Percentiles rank a stretch among this genome's conserved stretches.
phyloP scores from a whole-genome alignment of 2,888 invertebrate genomes.

The Eupithecia subfuscata region DNA sequence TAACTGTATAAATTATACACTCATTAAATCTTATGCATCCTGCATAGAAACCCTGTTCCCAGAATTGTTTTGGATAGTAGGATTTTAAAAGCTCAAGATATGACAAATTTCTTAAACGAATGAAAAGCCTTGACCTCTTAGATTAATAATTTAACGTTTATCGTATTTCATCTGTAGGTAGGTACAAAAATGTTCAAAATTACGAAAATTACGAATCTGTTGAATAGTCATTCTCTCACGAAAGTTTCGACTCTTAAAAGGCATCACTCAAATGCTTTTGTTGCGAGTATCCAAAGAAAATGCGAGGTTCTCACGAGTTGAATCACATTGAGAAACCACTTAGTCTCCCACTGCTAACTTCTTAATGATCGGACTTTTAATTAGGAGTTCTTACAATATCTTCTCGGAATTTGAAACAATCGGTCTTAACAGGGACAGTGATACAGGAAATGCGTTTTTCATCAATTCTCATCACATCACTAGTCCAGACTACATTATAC shows the following conservation, averaged over 20 bases:
- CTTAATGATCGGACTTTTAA: conserved; percentile 59
- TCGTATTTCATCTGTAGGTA: neutral
- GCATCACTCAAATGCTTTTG: conserved; percentile 62
- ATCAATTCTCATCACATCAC: conserved; percentile 4
- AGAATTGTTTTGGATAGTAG: conserved; percentile 43
- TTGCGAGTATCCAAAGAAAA: conserved; percentile 65
- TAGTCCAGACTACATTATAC: neutral
- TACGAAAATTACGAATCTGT: conserved; percentile 42
- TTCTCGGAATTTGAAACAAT: conserved; percentile 27
- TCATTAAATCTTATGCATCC: conserved; percentile 48
- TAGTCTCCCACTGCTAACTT: conserved; percentile 62
- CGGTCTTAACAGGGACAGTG: conserved; percentile 2
- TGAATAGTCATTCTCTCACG: conserved; percentile 58
- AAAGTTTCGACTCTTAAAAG: conserved; percentile 53
- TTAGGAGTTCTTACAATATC: conserved; percentile 41
- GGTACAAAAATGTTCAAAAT: neutral
- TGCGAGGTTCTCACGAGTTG: conserved; percentile 69
- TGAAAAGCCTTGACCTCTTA: neutral
- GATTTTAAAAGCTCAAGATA: neutral
- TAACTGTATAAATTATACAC: conserved; percentile 40
- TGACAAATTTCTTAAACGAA: neutral
- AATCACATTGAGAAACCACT: conserved; percentile 57
- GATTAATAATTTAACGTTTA: neutral
- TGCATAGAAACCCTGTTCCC: conserved; percentile 44
- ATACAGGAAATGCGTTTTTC: conserved; percentile 11